Evolutionary conservation across 1,140 invertebrate genomes (phyloP).

Genomic region (Nasonia longicornis): DNA sequence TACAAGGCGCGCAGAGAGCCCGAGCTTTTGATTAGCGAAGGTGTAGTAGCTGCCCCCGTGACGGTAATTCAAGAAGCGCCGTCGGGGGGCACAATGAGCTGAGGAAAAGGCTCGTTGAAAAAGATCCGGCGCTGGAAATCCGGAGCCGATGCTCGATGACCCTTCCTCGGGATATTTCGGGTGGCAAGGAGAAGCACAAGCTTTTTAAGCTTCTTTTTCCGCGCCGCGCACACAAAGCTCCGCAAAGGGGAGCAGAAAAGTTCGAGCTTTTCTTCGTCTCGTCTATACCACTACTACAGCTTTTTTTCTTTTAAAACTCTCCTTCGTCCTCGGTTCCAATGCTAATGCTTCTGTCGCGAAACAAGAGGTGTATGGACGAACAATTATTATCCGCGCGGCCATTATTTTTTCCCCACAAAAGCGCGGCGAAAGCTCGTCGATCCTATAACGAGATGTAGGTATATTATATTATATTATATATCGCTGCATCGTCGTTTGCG

Average conservation of each 20-base stretch:
- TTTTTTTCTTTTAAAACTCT: neutral
- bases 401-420: neutral
- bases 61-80: too few species aligned
- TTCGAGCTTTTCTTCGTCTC: neutral
- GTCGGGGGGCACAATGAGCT: neutral
- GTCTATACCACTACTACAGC: neutral
- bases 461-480: neutral
- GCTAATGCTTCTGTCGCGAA: neutral
- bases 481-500: neutral
- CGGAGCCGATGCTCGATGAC: constrained; percentile 32
- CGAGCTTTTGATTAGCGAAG: too few species aligned
- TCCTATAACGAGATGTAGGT: too few species aligned
- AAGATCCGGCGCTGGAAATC: constrained; percentile 5
- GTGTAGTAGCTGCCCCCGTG: neutral
- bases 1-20: too few species aligned
- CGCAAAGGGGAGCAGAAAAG: neutral
- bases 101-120: neutral
- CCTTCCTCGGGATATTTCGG: constrained; percentile 14
- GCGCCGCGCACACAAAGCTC: neutral
- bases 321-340: neutral
- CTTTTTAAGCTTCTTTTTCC: constrained; percentile 1
- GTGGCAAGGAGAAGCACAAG: neutral
- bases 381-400: neutral
- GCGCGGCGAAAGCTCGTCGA: too few species aligned
- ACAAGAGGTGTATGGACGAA: neutral